Evolutionary conservation across 2,888 invertebrate species (phyloP).

Genomic region (Saturnia japonica): DNA sequence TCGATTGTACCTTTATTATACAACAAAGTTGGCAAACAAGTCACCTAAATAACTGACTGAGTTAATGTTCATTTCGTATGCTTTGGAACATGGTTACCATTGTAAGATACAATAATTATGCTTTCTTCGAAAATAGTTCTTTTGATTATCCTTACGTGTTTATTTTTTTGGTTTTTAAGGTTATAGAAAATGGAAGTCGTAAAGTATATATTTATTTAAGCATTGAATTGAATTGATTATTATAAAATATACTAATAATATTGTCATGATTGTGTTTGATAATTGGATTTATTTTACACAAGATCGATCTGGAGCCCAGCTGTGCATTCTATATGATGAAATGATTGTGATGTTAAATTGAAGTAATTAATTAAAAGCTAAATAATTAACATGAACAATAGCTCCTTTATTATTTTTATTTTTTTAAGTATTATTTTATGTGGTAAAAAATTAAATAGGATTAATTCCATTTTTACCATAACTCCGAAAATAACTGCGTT

Average conservation of each 20-base stretch:
- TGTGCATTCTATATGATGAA: too few relatives aligned
- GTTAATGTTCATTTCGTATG: background rate
- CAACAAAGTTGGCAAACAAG: too few relatives aligned
- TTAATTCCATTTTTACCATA: too few relatives aligned
- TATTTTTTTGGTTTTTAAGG: conserved; percentile 7
- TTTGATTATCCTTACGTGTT: conserved; percentile 12
- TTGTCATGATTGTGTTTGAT: background rate
- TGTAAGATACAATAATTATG: conserved; percentile 1
- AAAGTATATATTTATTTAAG: background rate
- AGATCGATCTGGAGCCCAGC: background rate
- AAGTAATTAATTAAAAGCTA: too few relatives aligned
- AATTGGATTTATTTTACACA: background rate
- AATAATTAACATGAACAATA: too few relatives aligned
- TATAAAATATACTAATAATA: background rate
- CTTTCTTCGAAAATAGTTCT: conserved; percentile 1
- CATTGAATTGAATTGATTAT: background rate
- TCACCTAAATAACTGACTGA: background rate
- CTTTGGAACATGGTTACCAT: conserved; percentile 2
- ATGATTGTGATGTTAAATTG: too few relatives aligned
- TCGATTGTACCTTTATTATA: background rate
- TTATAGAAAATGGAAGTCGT: background rate
- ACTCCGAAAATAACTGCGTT: too few relatives aligned
- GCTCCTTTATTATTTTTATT: too few relatives aligned
- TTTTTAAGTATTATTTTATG: too few relatives aligned
- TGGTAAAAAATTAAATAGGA: too few relatives aligned